Evolutionary conservation across 2,888 invertebrate species (phyloP).

Genomic region (Cecidostiba fungosa): DNA sequence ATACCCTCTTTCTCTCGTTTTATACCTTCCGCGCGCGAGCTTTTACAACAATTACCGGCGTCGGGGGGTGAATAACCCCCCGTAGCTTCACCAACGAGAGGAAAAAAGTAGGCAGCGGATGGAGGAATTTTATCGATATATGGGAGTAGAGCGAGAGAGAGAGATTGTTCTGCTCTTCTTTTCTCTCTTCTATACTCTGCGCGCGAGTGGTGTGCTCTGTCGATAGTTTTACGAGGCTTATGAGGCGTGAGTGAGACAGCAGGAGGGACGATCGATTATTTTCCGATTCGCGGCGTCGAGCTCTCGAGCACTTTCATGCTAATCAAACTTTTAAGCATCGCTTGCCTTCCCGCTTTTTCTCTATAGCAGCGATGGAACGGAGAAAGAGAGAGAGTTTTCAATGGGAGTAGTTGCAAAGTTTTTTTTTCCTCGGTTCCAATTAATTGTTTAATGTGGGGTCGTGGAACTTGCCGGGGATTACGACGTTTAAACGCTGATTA

Average conservation of each 20-base stretch:
- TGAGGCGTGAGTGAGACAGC: constrained; percentile 17
- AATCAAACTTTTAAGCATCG: constrained; percentile 50
- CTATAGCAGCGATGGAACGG: background rate
- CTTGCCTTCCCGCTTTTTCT: constrained; percentile 2
- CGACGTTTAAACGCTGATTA: background rate
- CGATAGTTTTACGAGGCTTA: constrained; percentile 34
- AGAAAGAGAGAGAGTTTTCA: background rate
- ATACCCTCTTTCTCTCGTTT: background rate
- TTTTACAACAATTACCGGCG: constrained; percentile 57
- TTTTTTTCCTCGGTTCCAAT: constrained; percentile 21
- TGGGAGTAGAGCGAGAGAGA: background rate
- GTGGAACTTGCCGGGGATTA: background rate
- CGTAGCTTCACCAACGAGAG: background rate
- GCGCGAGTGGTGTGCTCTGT: background rate
- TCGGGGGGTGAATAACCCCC: constrained; percentile 51
- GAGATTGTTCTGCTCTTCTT: background rate
- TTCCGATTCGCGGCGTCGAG: constrained; percentile 52
- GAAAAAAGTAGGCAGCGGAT: constrained; percentile 1
- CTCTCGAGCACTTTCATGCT: constrained; percentile 27
- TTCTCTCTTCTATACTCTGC: background rate
- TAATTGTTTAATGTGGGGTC: constrained; percentile 10
- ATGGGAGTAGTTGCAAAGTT: background rate
- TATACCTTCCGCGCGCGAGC: background rate
- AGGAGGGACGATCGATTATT: constrained; percentile 59
- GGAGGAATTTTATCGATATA: constrained; percentile 38